Evolutionary conservation across 2,113 vertebrate species (phyloP).

Genomic region (Nanger granti): DNA sequence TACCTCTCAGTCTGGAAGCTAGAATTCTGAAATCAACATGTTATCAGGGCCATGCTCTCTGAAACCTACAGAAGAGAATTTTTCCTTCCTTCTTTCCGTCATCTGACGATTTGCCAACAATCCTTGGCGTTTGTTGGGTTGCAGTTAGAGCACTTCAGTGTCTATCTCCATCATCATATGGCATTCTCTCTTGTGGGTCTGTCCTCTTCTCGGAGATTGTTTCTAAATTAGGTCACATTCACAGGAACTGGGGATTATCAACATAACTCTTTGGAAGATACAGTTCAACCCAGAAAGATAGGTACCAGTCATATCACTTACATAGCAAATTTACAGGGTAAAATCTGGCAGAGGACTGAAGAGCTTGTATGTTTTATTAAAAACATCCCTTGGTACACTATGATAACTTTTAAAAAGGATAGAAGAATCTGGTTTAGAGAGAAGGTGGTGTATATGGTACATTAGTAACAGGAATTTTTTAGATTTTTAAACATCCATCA

Average conservation of each 20-base stretch:
- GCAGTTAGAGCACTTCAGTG: not conserved
- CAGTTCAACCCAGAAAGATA: not conserved
- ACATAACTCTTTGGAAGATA: not conserved
- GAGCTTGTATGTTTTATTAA: not conserved
- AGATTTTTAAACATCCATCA: not conserved
- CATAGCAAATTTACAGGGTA: not conserved
- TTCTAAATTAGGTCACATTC: not conserved
- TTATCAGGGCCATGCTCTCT: not conserved
- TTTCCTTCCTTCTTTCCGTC: not conserved
- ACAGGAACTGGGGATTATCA: not conserved
- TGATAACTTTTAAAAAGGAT: constrained; percentile 1
- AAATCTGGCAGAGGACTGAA: not conserved
- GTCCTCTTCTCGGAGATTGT: not conserved
- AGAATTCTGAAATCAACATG: not conserved
- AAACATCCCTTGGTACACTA: not conserved
- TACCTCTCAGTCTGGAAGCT: not conserved
- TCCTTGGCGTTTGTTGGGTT: not conserved
- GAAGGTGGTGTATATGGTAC: not conserved
- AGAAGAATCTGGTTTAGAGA: not conserved
- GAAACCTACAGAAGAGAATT: not conserved
- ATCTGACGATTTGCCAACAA: not conserved
- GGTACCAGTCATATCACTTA: not conserved
- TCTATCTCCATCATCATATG: not conserved
- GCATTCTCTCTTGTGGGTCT: not conserved
- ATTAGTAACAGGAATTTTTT: not conserved